These are phyloP conservation scores for Scleropages formosus DNA, from an alignment of 2,797 vertebrate genomes.

Conservation along the genomic window DNA sequence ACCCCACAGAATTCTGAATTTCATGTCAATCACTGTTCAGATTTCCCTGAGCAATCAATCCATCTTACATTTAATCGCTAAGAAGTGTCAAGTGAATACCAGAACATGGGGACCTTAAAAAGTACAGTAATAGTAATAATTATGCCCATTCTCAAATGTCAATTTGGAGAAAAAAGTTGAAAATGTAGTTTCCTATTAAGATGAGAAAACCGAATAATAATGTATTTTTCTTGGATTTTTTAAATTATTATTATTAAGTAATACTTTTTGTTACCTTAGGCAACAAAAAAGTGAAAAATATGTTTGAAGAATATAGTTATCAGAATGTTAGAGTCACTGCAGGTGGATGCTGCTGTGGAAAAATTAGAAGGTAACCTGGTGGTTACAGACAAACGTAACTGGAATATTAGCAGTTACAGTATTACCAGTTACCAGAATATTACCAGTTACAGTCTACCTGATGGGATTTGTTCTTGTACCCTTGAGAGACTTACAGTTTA, in stretches of 20 bases:
- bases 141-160: conserved; percentile 8
- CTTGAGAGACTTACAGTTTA: too few relatives aligned
- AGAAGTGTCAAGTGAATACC: conserved; percentile 10
- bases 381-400: too few relatives aligned
- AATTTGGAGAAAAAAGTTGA: not conserved
- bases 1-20: not conserved
- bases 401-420: too few relatives aligned
- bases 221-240: not conserved
- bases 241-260: not conserved
- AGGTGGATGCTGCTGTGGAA: too few relatives aligned
- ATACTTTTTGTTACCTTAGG: too few relatives aligned
- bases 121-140: conserved; percentile 2
- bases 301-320: too few relatives aligned
- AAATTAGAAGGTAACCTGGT: too few relatives aligned
- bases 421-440: too few relatives aligned
- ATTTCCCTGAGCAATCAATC: not conserved
- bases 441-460: too few relatives aligned
- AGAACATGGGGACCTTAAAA: not conserved
- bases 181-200: conserved; percentile 14
- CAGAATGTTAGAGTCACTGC: too few relatives aligned
- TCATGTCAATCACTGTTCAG: not conserved
- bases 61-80: not conserved
- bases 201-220: conserved; percentile 11
- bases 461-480: too few relatives aligned
- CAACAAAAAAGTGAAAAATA: too few relatives aligned